These are phyloP conservation scores for Pyrrhosoma nymphula DNA, from an alignment of 2,888 invertebrate genomes.

Conservation along the genomic window DNA sequence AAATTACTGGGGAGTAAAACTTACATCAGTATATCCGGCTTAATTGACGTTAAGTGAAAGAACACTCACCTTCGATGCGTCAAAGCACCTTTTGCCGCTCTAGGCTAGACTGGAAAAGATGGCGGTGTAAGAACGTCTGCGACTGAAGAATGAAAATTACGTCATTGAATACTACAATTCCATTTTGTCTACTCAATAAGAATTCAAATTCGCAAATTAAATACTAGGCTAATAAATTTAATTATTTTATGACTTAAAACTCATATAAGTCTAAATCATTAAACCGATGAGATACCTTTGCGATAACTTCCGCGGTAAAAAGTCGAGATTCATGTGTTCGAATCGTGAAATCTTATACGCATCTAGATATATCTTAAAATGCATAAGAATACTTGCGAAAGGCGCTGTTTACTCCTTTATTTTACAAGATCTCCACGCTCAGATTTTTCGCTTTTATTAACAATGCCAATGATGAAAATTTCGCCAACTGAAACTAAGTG, in stretches of 20 bases:
- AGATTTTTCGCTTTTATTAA: background rate
- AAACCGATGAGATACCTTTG: background rate
- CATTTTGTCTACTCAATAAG: background rate
- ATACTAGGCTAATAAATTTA: background rate
- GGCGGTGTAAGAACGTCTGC: constrained; percentile 66
- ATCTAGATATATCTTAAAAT: background rate
- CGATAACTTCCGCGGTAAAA: constrained; percentile 36
- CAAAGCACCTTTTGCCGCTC: constrained; percentile 57
- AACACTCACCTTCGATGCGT: constrained; percentile 35
- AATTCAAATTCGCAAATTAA: background rate
- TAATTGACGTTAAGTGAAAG: background rate
- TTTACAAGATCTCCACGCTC: background rate
- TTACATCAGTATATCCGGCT: background rate
- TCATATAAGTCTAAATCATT: background rate
- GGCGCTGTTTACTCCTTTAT: background rate
- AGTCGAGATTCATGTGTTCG: background rate
- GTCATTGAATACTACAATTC: constrained; percentile 36
- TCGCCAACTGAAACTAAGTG: background rate
- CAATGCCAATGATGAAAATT: background rate
- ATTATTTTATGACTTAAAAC: background rate
- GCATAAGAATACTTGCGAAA: background rate
- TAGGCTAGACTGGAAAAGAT: constrained; percentile 65
- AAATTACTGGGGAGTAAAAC: background rate
- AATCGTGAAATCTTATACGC: background rate
- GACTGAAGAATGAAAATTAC: constrained; percentile 67